Conservation (phyloP, 2,797 vertebrate genomes). For the Danio aesculapii region DNA sequence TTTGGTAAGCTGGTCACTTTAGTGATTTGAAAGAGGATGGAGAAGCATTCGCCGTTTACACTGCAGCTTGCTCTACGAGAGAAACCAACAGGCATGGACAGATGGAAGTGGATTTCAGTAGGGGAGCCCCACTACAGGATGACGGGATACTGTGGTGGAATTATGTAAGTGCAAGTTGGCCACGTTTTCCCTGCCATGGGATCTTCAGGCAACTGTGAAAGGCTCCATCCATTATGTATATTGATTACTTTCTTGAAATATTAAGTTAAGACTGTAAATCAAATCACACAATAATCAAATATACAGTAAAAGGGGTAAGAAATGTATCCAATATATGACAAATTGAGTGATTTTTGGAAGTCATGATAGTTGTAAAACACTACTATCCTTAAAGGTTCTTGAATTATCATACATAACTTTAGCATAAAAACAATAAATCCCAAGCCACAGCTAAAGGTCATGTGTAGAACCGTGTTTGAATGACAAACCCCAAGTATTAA, state of each 20-base stretch:
- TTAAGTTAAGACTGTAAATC: constrained; percentile 6
- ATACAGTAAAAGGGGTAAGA: neutral
- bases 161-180: constrained; percentile 31
- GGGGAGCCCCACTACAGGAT: constrained; percentile 33
- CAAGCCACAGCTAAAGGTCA: too few relatives aligned
- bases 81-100: constrained; percentile 25
- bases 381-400: too few relatives aligned
- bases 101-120: constrained; percentile 42
- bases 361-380: neutral
- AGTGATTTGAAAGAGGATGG: constrained; percentile 15
- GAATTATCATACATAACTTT: too few relatives aligned
- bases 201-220: constrained; percentile 11
- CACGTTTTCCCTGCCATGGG: constrained; percentile 11
- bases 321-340: neutral
- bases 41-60: constrained; percentile 8
- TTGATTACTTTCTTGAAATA: neutral
- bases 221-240: neutral
- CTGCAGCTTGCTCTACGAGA: constrained; percentile 9
- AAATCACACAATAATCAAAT: neutral
- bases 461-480: too few relatives aligned
- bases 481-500: too few relatives aligned
- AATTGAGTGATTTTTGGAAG: neutral
- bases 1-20: constrained; percentile 32
- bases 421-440: too few relatives aligned
- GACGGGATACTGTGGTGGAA: constrained; percentile 20